phyloP scores from a whole-genome alignment of 2,797 vertebrate species.

The Falco biarmicus region DNA sequence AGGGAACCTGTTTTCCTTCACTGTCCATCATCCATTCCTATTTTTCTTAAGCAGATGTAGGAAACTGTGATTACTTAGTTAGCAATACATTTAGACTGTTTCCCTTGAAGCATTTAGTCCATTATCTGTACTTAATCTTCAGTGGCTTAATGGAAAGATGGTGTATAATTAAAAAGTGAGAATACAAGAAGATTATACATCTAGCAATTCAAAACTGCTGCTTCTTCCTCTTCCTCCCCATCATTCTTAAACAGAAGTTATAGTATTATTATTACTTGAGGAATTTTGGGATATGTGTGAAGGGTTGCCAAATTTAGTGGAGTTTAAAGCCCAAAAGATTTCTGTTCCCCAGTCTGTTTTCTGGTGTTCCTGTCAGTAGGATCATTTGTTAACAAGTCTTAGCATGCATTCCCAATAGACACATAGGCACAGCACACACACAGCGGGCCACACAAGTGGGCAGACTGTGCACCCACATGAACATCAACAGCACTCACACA shows the following conservation, averaged over 20 bases:
- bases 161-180: background rate
- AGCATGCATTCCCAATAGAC: background rate
- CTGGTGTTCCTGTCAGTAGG: background rate
- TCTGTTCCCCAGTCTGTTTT: background rate
- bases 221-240: background rate
- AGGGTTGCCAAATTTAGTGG: background rate
- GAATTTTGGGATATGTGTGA: background rate
- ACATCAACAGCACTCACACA: background rate
- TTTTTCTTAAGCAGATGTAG: background rate
- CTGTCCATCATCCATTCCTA: background rate
- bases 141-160: background rate
- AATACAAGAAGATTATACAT: background rate
- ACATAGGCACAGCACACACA: background rate
- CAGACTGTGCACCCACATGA: background rate
- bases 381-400: background rate
- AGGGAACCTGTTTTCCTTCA: background rate
- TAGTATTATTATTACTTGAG: background rate
- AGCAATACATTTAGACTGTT: background rate
- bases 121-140: background rate
- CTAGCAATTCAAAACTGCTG: background rate
- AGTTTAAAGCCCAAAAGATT: background rate
- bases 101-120: background rate
- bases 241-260: background rate
- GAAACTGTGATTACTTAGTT: background rate
- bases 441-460: background rate